Percentiles rank a stretch among this genome's conserved stretches.
These are phyloP conservation scores for Anguilla marmorata DNA, from an alignment of 2,797 vertebrate species.

Conservation along the genomic window DNA sequence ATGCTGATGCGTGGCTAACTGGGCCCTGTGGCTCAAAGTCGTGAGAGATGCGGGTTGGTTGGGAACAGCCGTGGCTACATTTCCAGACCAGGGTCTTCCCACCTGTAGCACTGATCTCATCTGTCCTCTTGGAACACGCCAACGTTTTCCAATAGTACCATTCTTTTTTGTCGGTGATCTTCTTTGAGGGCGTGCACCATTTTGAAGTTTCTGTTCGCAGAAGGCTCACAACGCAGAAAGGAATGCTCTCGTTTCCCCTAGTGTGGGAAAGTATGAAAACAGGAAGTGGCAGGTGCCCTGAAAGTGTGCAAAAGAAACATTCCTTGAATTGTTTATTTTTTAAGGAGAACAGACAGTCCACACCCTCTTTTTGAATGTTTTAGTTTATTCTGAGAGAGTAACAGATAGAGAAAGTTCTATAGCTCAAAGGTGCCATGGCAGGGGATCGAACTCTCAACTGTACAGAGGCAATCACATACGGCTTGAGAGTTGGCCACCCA, in stretches of 20 bases:
- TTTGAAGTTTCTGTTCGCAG: neutral
- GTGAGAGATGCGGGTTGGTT: neutral
- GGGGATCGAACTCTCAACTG: neutral
- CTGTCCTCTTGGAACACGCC: neutral
- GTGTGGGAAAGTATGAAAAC: neutral
- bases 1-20: conserved; percentile 22
- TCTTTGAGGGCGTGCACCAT: neutral
- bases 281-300: neutral
- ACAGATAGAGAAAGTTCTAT: neutral
- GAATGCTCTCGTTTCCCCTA: neutral
- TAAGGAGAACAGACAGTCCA: neutral
- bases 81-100: neutral
- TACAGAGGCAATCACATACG: neutral
- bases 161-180: neutral
- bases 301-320: neutral
- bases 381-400: neutral
- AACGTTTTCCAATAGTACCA: neutral
- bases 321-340: neutral
- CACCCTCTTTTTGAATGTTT: neutral
- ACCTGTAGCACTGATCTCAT: neutral
- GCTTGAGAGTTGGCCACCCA: neutral
- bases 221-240: neutral
- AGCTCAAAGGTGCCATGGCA: neutral
- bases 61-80: neutral
- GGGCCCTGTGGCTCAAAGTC: conserved; percentile 15